phyloP scores from a whole-genome alignment of 2,797 vertebrate genomes.

The Bryconaethiops microstoma region DNA sequence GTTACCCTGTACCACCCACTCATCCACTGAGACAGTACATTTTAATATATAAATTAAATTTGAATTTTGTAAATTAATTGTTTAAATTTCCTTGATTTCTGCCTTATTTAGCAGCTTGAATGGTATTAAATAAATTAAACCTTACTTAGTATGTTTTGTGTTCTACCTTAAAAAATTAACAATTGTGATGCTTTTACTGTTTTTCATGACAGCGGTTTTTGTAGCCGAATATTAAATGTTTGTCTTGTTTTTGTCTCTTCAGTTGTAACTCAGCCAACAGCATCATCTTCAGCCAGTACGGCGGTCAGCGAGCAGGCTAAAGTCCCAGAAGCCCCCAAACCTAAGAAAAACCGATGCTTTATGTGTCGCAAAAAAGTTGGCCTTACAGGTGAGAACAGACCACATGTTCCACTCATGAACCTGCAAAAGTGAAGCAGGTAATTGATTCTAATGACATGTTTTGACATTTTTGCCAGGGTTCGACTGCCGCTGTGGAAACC shows the following conservation, averaged over 20 bases:
- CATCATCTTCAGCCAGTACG: slow-evolving; percentile 61
- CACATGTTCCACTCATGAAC: not conserved
- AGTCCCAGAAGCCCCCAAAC: slow-evolving; percentile 70
- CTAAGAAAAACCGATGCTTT: slow-evolving; percentile 87
- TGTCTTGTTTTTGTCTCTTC: not conserved
- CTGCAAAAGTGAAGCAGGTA: not conserved
- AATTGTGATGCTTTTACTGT: not conserved
- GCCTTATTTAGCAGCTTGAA: too few relatives aligned
- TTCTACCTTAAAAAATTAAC: too few relatives aligned
- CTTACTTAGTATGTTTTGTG: too few relatives aligned
- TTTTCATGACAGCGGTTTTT: not conserved
- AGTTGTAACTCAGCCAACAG: slow-evolving; percentile 73
- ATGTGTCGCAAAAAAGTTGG: slow-evolving; percentile 89
- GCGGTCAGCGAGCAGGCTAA: slow-evolving; percentile 69
- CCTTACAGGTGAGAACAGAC: slow-evolving; percentile 78
- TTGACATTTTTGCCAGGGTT: slow-evolving; percentile 73
- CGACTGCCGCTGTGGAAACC: slow-evolving; percentile 88
- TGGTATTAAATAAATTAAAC: too few relatives aligned
- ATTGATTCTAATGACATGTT: not conserved
- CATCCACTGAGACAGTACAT: too few relatives aligned
- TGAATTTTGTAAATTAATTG: too few relatives aligned
- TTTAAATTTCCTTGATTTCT: too few relatives aligned
- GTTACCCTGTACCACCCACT: too few relatives aligned
- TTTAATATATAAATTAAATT: too few relatives aligned
- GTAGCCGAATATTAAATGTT: not conserved